Base-by-base conservation (phyloP, 2,888 invertebrate genomes). In the Petrophora chlorosata region DNA sequence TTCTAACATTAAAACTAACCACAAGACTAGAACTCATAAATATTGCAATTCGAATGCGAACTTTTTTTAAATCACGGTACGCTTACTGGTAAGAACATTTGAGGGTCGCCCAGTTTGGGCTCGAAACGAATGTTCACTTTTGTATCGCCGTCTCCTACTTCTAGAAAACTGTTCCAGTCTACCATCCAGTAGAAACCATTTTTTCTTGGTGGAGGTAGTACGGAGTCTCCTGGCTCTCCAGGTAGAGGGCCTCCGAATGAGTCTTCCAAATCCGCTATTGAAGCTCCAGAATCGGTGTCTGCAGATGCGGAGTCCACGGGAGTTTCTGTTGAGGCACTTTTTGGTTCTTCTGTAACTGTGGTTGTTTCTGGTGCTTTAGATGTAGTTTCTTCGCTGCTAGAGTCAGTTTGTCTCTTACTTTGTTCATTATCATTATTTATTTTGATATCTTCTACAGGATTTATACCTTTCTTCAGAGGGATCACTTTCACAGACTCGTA, bases 81-180 rank as follows among this genome's bases (percentile, higher is more conserved):
- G 49, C 88, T 93, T 3, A 96, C 93, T 17, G 94, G 93, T 60
- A 95, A 80, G 76, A 96, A 97, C 82, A 94, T 92, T 59, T 94
- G 93, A 13, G 95, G 94, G 79, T 96, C 95, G 0, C 96, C 96
- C 28, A 94, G 91, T 85, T 95, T 95, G 0, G 96, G 96, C 61
- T 95, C 93, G 64, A 96, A 94, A 66, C 95, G 92, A 61, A 97
- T 92, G 65, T 95, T 95, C 0, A 96, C 94, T 82, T 94, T 93
- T 22, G 92, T 92, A 55, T 92, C 93, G 25, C 93, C 94, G 13
- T 95, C 95, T 7, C 96, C 96, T 2, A 96, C 96, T 81, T 96
- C 96, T 10, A 96, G 88, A 70, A 97, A 97, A 41, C 94, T 93
- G 70, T 97, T 96, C 96, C 96, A 96, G 72, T 97, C 97, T 4